Evolutionary conservation across 2,888 invertebrate species (phyloP), one percentile per base, ranked within the genome.

Genomic region (Nomada flava): DNA sequence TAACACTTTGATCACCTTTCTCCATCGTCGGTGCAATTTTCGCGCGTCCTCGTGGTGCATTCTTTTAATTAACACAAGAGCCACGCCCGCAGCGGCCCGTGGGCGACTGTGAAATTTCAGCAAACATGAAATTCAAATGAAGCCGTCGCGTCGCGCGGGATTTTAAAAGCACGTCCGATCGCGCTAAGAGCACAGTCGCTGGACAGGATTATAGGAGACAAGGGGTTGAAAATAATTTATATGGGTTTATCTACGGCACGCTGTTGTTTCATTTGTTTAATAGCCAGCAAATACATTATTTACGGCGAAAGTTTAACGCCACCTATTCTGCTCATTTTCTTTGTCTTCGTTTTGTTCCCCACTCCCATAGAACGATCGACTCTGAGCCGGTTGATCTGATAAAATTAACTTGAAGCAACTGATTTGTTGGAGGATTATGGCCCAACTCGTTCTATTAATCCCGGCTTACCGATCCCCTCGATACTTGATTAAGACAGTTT

Each of bases 371-470:
- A 57, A 23, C 75, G 68, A 65, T 62, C 29, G 42, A 64, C 59
- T 23, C 60, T 50, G 69, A 79, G 52, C 62, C 59, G 57, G 63
- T 75, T 60, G 65, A 77, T 78, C 71, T 73, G 72, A 52, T 73
- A 65, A 74, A 79, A 84, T 78, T 79, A 79, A 52, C 68, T 70
- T 23, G 67, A 23, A 57, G 53, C 75, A 36, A 53, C 69, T 76
- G 78, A 79, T 82, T 82, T 73, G 72, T 84, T 52, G 57, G 62
- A 55, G 78, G 82, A 83, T 83, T 83, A 82, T 47, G 65, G 47
- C 36, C 18, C 53, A 44, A 55, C 73, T 57, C 29, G 69, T 29
- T 65, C 76, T 73, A 70, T 79, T 76, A 78, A 79, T 78, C 71
- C 60, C 44, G 20, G 26, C 13, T 52, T 26, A 11, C 44, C 23